Conservation (phyloP, 2,113 vertebrate genomes). For the Leptobrachium ailaonicum region DNA sequence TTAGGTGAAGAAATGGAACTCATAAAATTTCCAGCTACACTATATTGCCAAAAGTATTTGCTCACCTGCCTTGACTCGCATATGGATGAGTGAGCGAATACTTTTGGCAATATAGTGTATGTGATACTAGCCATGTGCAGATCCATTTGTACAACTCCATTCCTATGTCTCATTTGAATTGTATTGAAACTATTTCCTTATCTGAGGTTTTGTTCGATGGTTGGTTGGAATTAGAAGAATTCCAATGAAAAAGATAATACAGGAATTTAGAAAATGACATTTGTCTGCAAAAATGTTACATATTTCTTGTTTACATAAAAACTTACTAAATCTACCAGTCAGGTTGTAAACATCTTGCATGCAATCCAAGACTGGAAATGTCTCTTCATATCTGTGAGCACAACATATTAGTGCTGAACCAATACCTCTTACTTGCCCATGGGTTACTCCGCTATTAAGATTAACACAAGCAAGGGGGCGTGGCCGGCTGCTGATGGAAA, state of each 20-base stretch:
- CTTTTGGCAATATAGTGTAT: too few relatives aligned
- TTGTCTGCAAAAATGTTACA: constrained; percentile 4
- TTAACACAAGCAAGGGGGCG: too few relatives aligned
- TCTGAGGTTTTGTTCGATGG: neutral
- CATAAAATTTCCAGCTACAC: too few relatives aligned
- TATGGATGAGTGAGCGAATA: too few relatives aligned
- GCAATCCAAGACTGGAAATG: neutral
- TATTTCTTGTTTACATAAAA: constrained; percentile 34
- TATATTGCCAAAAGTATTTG: too few relatives aligned
- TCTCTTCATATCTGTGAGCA: neutral
- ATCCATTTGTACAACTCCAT: neutral
- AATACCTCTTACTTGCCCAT: too few relatives aligned
- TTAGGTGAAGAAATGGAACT: too few relatives aligned
- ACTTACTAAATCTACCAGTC: constrained; percentile 17
- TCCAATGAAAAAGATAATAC: constrained; percentile 32
- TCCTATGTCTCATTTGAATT: neutral
- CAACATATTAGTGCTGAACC: too few relatives aligned
- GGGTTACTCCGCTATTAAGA: too few relatives aligned
- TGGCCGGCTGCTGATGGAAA: too few relatives aligned
- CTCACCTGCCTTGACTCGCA: too few relatives aligned
- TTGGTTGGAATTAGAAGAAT: constrained; percentile 29
- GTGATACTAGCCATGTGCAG: neutral
- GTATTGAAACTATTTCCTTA: neutral
- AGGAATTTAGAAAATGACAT: constrained; percentile 24
- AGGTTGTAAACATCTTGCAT: neutral